A percentile compares a stretch with the other conserved stretches of the same genome.
Evolutionary conservation across 2,797 vertebrate species (phyloP).

Genomic region (Loris lydekkerianus): DNA sequence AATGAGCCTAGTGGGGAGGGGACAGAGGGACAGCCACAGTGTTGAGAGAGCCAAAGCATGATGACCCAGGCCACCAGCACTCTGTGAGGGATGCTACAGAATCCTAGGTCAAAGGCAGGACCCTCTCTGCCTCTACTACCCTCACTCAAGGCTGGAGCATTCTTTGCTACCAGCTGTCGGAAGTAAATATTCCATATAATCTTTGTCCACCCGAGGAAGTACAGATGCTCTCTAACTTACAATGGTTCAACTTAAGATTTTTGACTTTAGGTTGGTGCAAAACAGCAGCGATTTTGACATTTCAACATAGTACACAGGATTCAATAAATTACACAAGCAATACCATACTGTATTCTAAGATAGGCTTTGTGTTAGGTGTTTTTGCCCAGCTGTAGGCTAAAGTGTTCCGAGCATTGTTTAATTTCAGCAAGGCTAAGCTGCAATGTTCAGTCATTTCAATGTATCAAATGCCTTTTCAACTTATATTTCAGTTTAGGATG

Average conservation of each 20-base stretch:
- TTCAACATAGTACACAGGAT: neutral
- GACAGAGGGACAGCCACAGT: fast-evolving
- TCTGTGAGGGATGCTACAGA: neutral
- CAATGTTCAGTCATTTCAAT: neutral
- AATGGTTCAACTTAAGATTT: neutral
- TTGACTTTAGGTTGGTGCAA: neutral
- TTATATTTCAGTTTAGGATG: neutral
- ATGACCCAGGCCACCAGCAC: fast-evolving
- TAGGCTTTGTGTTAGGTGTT: neutral
- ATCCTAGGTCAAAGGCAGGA: neutral
- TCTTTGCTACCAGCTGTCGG: neutral
- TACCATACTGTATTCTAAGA: neutral
- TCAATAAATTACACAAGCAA: neutral
- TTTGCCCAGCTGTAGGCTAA: neutral
- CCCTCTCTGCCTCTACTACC: neutral
- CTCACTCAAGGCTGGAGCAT: neutral
- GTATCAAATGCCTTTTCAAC: neutral
- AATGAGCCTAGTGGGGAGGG: neutral
- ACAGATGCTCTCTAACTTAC: neutral
- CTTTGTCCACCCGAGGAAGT: neutral
- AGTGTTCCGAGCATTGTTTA: neutral
- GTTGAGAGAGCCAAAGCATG: neutral
- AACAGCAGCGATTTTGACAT: neutral
- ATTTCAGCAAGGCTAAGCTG: neutral
- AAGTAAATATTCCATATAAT: neutral